Evolutionary conservation across 1,140 invertebrate species (phyloP).

Genomic region (Trissolcus basalis): DNA sequence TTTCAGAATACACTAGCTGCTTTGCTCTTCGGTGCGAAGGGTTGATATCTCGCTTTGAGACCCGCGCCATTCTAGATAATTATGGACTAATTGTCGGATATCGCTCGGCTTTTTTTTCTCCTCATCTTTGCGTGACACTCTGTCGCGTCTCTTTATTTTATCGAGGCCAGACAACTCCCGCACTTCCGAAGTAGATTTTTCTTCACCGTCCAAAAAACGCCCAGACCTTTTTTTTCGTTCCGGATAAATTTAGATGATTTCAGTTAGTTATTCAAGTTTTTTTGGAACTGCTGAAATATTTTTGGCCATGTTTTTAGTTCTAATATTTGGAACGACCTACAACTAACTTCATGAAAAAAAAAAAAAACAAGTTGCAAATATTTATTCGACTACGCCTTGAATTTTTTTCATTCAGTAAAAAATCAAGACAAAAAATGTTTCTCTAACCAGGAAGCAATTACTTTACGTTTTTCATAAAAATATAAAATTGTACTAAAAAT

Average conservation of each 20-base stretch:
- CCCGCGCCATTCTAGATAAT: conserved; percentile 63
- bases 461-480: too few relatives aligned
- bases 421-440: conserved; percentile 6
- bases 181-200: conserved; percentile 55
- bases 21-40: conserved; percentile 57
- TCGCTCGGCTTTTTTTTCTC: conserved; percentile 23
- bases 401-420: conserved; percentile 6
- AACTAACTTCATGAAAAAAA: too few relatives aligned
- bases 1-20: conserved; percentile 57
- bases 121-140: conserved; percentile 3
- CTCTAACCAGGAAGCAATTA: too few relatives aligned
- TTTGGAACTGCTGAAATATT: too few relatives aligned
- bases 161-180: conserved; percentile 35
- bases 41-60: conserved; percentile 65
- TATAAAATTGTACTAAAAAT: too few relatives aligned
- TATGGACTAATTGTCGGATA: conserved; percentile 70
- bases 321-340: too few relatives aligned
- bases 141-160: conserved; percentile 50
- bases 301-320: too few relatives aligned
- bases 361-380: too few relatives aligned
- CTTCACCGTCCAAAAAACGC: conserved; percentile 16
- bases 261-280: too few relatives aligned
- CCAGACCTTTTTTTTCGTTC: not conserved
- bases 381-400: not conserved
- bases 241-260: too few relatives aligned